A percentile compares a stretch with the other conserved stretches of the same genome.
Evolutionary conservation across 2,113 vertebrate genomes (phyloP).

Genomic region (Scartelaos histophorus): DNA sequence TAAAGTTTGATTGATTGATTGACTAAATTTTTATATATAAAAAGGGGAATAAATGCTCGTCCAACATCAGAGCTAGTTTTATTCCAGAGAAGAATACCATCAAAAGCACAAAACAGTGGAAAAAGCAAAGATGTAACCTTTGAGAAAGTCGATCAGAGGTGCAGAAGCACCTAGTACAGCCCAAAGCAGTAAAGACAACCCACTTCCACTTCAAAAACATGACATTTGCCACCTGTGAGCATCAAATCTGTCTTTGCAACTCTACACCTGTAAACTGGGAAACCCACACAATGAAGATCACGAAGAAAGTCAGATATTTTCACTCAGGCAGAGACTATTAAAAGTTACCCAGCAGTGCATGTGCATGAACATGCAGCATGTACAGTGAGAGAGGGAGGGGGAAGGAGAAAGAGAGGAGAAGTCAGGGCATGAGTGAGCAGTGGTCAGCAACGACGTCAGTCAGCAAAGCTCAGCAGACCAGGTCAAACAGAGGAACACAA

Average conservation of each 20-base stretch:
- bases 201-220: slow-evolving; percentile 77
- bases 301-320: slow-evolving; percentile 44
- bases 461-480: slow-evolving; percentile 56
- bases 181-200: slow-evolving; percentile 76
- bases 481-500: slow-evolving; percentile 49
- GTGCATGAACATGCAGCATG: slow-evolving; percentile 24
- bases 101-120: slow-evolving; percentile 72
- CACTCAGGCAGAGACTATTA: slow-evolving; percentile 62
- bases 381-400: slow-evolving; percentile 6
- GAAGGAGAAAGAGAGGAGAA: slow-evolving; percentile 31
- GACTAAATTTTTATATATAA: no score
- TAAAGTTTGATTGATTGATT: no score
- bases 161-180: slow-evolving; percentile 70
- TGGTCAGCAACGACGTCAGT: slow-evolving; percentile 70
- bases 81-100: slow-evolving; percentile 66
- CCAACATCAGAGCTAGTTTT: slow-evolving; percentile 53
- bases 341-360: slow-evolving; percentile 63
- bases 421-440: slow-evolving; percentile 55
- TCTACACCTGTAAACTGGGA: slow-evolving; percentile 71
- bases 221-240: slow-evolving; percentile 77
- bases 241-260: slow-evolving; percentile 67
- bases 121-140: slow-evolving; percentile 73
- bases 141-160: slow-evolving; percentile 77
- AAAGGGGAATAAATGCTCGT: background rate
- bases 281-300: slow-evolving; percentile 69